Conservation (phyloP, 2,888 invertebrate species). For the Pammene aurita region DNA sequence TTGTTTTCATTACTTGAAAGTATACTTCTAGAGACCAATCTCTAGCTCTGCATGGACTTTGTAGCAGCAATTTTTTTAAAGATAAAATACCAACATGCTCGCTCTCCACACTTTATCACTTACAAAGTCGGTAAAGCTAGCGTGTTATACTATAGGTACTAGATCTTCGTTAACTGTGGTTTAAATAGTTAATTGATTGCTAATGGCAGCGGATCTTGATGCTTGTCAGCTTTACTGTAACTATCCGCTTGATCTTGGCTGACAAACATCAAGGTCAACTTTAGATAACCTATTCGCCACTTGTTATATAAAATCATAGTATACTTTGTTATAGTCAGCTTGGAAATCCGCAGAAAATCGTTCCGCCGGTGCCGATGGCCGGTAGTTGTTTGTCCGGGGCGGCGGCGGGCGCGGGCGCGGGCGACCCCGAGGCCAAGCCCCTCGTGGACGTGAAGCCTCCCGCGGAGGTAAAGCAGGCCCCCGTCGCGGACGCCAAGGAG, state of each 20-base stretch:
- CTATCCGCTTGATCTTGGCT: neutral
- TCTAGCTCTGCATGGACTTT: too few relatives aligned
- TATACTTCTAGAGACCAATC: too few relatives aligned
- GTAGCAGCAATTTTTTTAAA: too few relatives aligned
- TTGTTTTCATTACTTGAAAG: too few relatives aligned
- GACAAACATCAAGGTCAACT: conserved; percentile 2
- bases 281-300: neutral
- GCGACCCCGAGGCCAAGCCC: conserved; percentile 52
- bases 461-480: conserved; percentile 46
- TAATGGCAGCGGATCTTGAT: neutral
- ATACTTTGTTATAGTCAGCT: conserved; percentile 38
- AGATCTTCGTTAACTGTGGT: too few relatives aligned
- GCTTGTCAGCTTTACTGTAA: neutral
- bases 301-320: conserved; percentile 28
- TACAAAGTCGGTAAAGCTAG: too few relatives aligned
- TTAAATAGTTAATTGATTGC: neutral
- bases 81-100: too few relatives aligned
- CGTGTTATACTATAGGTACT: too few relatives aligned
- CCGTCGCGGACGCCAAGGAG: conserved; percentile 55
- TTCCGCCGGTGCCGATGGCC: conserved; percentile 49
- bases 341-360: conserved; percentile 54
- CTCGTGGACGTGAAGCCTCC: conserved; percentile 45
- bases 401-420: conserved; percentile 41
- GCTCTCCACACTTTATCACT: too few relatives aligned
- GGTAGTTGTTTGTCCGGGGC: conserved; percentile 41